Base-by-base conservation (phyloP, 2,888 invertebrate genomes). In the Diarsia brunnea region DNA sequence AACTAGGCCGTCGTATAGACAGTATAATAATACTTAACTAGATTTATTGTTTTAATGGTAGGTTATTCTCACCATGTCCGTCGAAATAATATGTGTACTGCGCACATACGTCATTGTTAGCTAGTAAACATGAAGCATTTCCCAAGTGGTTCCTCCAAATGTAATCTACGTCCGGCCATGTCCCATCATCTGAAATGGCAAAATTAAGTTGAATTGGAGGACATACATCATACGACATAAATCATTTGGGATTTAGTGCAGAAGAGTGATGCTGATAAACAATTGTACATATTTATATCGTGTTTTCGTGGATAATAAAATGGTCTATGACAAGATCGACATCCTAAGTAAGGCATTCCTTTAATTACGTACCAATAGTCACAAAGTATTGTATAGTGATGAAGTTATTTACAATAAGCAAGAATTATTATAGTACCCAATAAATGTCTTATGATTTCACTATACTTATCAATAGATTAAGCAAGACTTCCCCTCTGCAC, bases 81-180 rank as follows among this genome's bases (percentile, higher is more conserved):
- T 97, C 96, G 87, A 97, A 97, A 76, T 94, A 97, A 87, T 97
- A 97, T 0, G 97, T 97, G 89, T 97, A 98, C 83, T 97, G 97
- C 4, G 97, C 97, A 88, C 98, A 98, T 12, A 97, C 97, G 88
- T 97, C 97, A 64, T 97, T 97, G n/a, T 92, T 93, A 1, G 97
- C 94, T 89, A 97, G 93, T 72, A 96, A 93, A 89, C 98, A 98
- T 3, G 97, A 93, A 51, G 97, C 97, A 75, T 96, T 89, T 11
- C 88, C 84, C 69, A 93, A 87, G 87, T 97, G 95, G 89, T 97
- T 92, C 2, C 93, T 91, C 97, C 97, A 98, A 81, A 98, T 93
- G 69, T 97, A 97, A 47, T 96, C 91, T 3, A 97, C 96, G 90
- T 98, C 97, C 0, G 98, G 98, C 90, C 97, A 96, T 1, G 97